Evolutionary conservation across 2,888 invertebrate genomes (phyloP).

Genomic region (Rhingia rostrata): DNA sequence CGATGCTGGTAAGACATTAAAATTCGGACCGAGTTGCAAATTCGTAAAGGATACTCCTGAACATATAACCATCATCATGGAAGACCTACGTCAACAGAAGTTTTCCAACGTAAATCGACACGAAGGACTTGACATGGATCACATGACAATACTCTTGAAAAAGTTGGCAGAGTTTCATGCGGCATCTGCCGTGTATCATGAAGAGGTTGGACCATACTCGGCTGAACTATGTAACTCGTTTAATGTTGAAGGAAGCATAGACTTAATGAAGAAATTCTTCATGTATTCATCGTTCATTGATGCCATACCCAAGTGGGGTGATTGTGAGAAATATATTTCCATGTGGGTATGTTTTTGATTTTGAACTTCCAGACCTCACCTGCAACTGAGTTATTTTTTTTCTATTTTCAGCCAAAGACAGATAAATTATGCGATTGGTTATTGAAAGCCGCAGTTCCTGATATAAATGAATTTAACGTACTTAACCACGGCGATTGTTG

Average conservation of each 20-base stretch:
- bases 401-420: slow-evolving; percentile 33
- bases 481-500: slow-evolving; percentile 80
- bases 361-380: background rate
- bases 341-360: slow-evolving; percentile 56
- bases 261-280: too few species aligned
- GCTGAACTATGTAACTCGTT: background rate
- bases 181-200: slow-evolving; percentile 80
- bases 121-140: slow-evolving; percentile 79
- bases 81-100: slow-evolving; percentile 61
- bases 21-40: slow-evolving; percentile 77
- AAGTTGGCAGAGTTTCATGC: slow-evolving; percentile 82
- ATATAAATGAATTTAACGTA: slow-evolving; percentile 77
- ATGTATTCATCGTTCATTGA: background rate
- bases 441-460: slow-evolving; percentile 23
- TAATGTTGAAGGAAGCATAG: background rate
- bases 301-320: slow-evolving; percentile 41
- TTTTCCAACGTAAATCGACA: slow-evolving; percentile 62
- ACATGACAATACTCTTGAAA: slow-evolving; percentile 78
- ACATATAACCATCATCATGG: slow-evolving; percentile 64
- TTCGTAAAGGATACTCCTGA: background rate
- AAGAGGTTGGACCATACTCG: slow-evolving; percentile 64
- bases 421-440: slow-evolving; percentile 55
- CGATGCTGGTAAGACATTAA: slow-evolving; percentile 76
- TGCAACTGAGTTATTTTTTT: too few species aligned
- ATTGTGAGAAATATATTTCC: slow-evolving; percentile 51